Percentiles rank a stretch among this genome's conserved stretches.
phyloP scores from a whole-genome alignment of 2,888 invertebrate species.

The Agonum fuliginosum region DNA sequence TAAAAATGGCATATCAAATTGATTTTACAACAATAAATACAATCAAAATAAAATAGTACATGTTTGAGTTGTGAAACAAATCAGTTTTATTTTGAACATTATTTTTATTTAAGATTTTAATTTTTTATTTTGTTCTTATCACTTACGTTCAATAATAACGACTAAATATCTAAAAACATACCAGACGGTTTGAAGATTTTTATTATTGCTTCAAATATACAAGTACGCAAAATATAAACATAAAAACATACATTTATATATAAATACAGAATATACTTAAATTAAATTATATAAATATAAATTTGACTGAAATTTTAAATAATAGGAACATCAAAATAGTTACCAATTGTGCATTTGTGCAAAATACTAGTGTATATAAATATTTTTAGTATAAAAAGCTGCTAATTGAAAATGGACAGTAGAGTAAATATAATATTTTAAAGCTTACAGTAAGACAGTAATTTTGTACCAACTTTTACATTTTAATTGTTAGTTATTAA shows the following conservation, averaged over 20 bases:
- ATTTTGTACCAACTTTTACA: conserved; percentile 29
- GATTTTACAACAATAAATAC: not conserved
- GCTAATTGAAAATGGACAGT: conserved; percentile 32
- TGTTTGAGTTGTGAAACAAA: no score
- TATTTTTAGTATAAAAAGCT: conserved; percentile 30
- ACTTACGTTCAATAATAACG: not conserved
- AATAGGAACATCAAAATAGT: conserved; percentile 36
- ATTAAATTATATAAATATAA: not conserved
- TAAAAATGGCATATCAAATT: not conserved
- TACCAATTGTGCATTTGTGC: conserved; percentile 35
- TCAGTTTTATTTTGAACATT: no score
- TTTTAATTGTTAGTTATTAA: not conserved
- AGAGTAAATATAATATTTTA: conserved; percentile 3
- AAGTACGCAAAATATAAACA: conserved; percentile 25
- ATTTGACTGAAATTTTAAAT: conserved; percentile 11
- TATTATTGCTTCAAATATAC: not conserved
- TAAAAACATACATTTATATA: conserved; percentile 18
- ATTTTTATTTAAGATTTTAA: no score
- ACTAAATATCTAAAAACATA: not conserved
- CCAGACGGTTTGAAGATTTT: not conserved
- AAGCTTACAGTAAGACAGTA: conserved; percentile 19
- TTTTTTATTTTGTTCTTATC: no score
- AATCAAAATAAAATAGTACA: not conserved
- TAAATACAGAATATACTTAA: conserved; percentile 1
- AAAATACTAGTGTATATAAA: conserved; percentile 28